Evolutionary conservation across 2,797 vertebrate genomes (phyloP), one percentile per base, ranked within the genome.

Genomic region (Moxostoma hubbsi): DNA sequence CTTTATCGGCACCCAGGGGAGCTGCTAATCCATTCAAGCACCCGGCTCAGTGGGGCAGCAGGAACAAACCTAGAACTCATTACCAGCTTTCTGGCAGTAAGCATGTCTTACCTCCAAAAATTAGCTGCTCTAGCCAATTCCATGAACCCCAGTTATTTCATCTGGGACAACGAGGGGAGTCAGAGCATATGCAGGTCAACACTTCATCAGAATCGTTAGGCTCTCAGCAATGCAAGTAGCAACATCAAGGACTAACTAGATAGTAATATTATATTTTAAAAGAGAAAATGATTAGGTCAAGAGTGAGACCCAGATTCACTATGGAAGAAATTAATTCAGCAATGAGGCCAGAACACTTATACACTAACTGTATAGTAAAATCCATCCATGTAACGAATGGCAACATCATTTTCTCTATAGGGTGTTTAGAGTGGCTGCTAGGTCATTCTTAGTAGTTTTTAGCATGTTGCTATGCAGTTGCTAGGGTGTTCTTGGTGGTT

Each of bases 41-140:
- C 66, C 16, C n/a, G 75, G 53, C 73, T 58, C 83, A 43, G 62
- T 58, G 57, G 72, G 79, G 54, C 18, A 54, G n/a, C 68, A 46
- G 76, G 51, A 57, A 65, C 53, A 70, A 79, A 75, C 24, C 58
- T 53, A 80, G 45, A 72, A 59, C 58, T 83, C 70, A 80, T 83
- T 82, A 85, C 24, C 16, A 73, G 45, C 15, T 57, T 79, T 81
- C 66, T n/a, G 43, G 53, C 46, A 55, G 51, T 62, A 73, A 75
- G 61, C 50, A 66, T 65, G 74, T 65, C 72, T 82, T 80, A 85
- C 82, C 82, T 77, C 75, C 5, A 69, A 75, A 82, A 75, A 68
- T 77, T 77, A 62, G 50, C 76, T 67, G 54, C 36, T 51, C 61
- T 43, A 12, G 79, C 51, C 57, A 62, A 53, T 62, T 58, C 49